These are phyloP conservation scores for Toxotes jaculatrix DNA, from an alignment of 2,113 vertebrate species.

Conservation along the genomic window DNA sequence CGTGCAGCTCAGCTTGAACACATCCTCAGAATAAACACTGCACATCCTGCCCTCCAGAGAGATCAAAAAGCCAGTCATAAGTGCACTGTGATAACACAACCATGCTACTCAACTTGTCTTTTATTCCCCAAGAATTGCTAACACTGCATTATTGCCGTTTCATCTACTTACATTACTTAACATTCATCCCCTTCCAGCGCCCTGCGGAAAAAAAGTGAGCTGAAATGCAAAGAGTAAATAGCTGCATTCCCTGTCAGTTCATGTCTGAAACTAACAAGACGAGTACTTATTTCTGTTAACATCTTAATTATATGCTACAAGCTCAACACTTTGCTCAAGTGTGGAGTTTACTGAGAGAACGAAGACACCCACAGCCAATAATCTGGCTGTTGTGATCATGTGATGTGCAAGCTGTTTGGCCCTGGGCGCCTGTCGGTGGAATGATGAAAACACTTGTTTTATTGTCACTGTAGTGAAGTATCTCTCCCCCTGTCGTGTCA, in stretches of 20 bases:
- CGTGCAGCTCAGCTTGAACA: constrained; percentile 19
- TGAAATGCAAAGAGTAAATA: constrained; percentile 46
- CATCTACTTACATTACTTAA: not conserved
- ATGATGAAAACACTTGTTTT: constrained; percentile 68
- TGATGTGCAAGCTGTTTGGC: constrained; percentile 60
- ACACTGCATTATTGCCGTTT: not conserved
- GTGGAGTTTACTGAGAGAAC: constrained; percentile 49
- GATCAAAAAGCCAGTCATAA: constrained; percentile 32
- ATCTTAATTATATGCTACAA: constrained; percentile 60
- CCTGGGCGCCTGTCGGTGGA: constrained; percentile 43
- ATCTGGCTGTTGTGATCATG: constrained; percentile 63
- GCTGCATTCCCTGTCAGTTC: constrained; percentile 68
- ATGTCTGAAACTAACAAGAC: constrained; percentile 43
- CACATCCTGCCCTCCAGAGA: constrained; percentile 35
- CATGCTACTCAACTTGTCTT: not conserved
- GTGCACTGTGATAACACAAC: not conserved
- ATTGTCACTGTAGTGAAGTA: constrained; percentile 49
- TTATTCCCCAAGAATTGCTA: not conserved
- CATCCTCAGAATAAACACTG: constrained; percentile 35
- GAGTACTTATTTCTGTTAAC: constrained; percentile 44
- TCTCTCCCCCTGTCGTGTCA: constrained; percentile 45
- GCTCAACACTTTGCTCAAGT: constrained; percentile 43
- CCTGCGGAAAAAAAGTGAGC: not conserved
- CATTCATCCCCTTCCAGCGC: not conserved
- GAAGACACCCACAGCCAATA: constrained; percentile 40